phyloP scores from a whole-genome alignment of 1,140 invertebrate species.

The Coptotermes formosanus region DNA sequence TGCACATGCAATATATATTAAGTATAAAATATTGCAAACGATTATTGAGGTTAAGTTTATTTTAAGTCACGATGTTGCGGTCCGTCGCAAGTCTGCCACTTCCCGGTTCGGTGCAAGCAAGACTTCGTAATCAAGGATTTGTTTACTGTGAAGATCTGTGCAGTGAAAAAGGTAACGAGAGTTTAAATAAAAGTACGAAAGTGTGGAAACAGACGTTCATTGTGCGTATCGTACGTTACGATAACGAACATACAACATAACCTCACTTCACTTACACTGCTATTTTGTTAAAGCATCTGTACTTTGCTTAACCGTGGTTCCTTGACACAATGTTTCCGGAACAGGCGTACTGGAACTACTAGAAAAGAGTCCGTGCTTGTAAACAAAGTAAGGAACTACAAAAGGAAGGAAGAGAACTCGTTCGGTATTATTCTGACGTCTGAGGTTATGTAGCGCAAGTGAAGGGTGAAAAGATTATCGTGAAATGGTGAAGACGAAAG shows the following conservation, averaged over 20 bases:
- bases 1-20: too few species aligned
- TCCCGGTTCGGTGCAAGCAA: neutral
- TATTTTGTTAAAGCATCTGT: neutral
- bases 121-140: neutral
- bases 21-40: too few species aligned
- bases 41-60: too few species aligned
- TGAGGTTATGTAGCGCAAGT: too few species aligned
- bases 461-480: too few species aligned
- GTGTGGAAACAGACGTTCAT: neutral
- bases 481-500: too few species aligned
- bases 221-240: neutral
- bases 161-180: neutral
- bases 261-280: neutral
- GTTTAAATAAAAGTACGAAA: neutral
- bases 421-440: too few species aligned
- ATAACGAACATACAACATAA: neutral
- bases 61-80: neutral
- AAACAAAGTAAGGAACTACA: too few species aligned
- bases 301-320: neutral
- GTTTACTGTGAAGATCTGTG: slow-evolving; percentile 1
- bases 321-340: neutral
- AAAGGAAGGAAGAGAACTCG: too few species aligned
- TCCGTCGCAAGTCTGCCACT: neutral
- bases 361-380: too few species aligned
- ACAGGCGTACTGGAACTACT: neutral